phyloP scores from a whole-genome alignment of 2,113 vertebrate genomes.

The Oxygymnocypris stewartii region DNA sequence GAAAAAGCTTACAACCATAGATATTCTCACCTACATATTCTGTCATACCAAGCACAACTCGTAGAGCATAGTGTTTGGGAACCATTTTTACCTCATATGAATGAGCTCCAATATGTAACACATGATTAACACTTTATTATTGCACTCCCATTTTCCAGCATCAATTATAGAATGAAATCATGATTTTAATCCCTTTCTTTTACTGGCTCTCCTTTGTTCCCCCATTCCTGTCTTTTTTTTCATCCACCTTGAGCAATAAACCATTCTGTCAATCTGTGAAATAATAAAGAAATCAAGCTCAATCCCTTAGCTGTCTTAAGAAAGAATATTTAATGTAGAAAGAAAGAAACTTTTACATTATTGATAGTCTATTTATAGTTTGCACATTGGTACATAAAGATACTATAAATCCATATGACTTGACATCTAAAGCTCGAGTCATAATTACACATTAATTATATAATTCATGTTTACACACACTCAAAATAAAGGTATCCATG shows the following conservation, averaged over 20 bases:
- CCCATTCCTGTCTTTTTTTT: background rate
- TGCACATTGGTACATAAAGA: background rate
- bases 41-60: background rate
- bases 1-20: background rate
- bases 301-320: background rate
- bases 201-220: background rate
- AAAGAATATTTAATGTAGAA: background rate
- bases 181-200: background rate
- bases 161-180: background rate
- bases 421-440: background rate
- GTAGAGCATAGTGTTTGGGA: background rate
- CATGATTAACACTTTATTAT: background rate
- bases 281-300: background rate
- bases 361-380: background rate
- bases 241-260: background rate
- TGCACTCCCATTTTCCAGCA: background rate
- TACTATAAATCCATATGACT: background rate
- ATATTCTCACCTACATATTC: background rate
- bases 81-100: background rate
- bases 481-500: background rate
- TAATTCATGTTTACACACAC: background rate
- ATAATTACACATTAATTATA: background rate
- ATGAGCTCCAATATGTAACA: background rate
- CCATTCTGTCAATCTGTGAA: background rate
- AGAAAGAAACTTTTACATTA: background rate